Evolutionary conservation across 2,888 invertebrate genomes (phyloP).

Genomic region (Cheilosia variabilis): DNA sequence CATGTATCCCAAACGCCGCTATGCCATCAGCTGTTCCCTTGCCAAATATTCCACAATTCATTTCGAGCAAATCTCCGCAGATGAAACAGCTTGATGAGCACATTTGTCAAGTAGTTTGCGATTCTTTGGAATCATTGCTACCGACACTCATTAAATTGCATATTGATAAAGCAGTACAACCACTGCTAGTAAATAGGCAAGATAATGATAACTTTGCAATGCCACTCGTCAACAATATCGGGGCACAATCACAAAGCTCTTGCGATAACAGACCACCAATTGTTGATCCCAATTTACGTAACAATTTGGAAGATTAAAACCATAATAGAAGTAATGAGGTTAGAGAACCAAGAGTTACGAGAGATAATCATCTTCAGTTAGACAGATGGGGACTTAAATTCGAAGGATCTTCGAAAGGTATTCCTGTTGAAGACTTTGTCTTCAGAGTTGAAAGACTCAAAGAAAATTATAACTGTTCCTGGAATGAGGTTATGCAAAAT

Average conservation of each 20-base stretch:
- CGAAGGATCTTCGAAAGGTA: background rate
- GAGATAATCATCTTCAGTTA: background rate
- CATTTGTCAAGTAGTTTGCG: no score
- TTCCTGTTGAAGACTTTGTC: background rate
- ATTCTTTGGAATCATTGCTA: no score
- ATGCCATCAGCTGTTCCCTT: background rate
- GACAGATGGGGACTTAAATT: constrained; percentile 1
- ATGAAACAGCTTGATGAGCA: no score
- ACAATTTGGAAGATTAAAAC: background rate
- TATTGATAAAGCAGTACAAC: no score
- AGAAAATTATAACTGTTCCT: background rate
- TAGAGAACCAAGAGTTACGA: background rate
- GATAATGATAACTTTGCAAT: background rate
- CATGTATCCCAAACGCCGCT: background rate
- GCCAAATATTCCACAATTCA: no score
- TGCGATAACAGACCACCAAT: background rate
- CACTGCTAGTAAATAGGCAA: background rate
- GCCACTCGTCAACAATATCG: background rate
- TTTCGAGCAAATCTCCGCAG: no score
- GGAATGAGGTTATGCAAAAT: background rate
- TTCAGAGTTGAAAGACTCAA: constrained; percentile 2
- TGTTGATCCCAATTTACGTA: background rate
- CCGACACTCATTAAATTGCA: no score
- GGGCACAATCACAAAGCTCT: background rate
- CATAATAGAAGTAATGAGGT: background rate